These are phyloP conservation scores for Zaprionus obscuricornis DNA, from an alignment of 2,888 invertebrate species.

Conservation along the genomic window DNA sequence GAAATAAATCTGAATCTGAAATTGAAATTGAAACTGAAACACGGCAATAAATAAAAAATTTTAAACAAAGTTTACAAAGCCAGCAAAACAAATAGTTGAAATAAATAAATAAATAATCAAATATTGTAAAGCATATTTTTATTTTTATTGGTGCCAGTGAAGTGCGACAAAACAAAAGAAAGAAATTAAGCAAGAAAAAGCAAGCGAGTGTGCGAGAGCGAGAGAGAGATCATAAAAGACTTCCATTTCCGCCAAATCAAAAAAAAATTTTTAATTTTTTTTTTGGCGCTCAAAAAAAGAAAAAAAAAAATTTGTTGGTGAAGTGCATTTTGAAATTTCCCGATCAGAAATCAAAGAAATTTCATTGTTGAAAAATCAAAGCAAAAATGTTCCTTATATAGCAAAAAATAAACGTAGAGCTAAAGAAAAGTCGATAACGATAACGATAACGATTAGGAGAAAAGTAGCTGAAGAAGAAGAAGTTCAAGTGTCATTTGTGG, in stretches of 20 bases:
- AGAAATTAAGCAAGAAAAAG: conserved; percentile 5
- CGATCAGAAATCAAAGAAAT: conserved; percentile 36
- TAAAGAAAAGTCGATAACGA: conserved; percentile 36
- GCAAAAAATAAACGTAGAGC: conserved; percentile 49
- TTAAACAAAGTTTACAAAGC: conserved; percentile 42
- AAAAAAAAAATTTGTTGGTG: no score
- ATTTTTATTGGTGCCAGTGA: conserved; percentile 71
- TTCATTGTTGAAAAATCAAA: conserved; percentile 52
- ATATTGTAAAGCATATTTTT: conserved; percentile 19
- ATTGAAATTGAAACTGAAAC: conserved; percentile 29
- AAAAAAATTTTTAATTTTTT: conserved; percentile 1
- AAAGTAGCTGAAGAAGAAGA: no score
- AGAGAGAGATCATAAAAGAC: conserved; percentile 53
- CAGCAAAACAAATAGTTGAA: conserved; percentile 51
- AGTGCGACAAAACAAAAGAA: conserved; percentile 37
- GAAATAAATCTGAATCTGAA: conserved; percentile 33
- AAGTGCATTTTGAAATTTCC: conserved; percentile 33
- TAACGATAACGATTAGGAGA: no score
- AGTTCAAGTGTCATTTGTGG: conserved; percentile 79
- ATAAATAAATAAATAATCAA: conserved; percentile 31
- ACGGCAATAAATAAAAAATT: conserved; percentile 17
- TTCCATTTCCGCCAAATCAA: conserved; percentile 32
- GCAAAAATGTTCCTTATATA: conserved; percentile 81
- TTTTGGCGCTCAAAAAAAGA: conserved; percentile 44
- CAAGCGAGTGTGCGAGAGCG: conserved; percentile 1